These are phyloP conservation scores for Isotomurus palustris DNA, from an alignment of 2,888 invertebrate species.

Conservation along the genomic window DNA sequence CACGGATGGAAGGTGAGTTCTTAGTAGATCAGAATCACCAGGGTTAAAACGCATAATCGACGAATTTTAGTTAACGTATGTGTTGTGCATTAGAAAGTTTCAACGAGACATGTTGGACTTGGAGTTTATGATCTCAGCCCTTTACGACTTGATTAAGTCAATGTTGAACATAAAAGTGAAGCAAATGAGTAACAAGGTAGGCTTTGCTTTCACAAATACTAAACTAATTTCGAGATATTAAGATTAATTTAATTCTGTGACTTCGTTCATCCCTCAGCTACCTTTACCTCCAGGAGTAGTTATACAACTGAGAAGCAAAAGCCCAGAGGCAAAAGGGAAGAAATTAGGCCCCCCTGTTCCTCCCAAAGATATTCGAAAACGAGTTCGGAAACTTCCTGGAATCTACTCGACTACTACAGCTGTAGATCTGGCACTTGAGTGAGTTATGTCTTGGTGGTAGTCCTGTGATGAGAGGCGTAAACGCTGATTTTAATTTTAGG, in stretches of 20 bases:
- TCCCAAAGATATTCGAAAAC: background rate
- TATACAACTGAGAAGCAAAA: constrained; percentile 11
- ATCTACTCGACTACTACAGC: no score
- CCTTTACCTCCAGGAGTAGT: constrained; percentile 18
- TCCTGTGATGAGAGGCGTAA: no score
- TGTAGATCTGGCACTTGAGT: no score
- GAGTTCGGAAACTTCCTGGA: background rate
- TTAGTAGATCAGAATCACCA: background rate
- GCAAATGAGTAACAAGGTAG: constrained; percentile 19
- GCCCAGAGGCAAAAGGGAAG: constrained; percentile 7
- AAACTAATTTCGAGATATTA: no score
- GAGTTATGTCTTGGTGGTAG: no score
- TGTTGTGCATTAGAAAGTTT: constrained; percentile 17
- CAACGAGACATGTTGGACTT: constrained; percentile 29
- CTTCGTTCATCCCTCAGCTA: constrained; percentile 6
- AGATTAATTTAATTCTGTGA: background rate
- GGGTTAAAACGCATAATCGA: background rate
- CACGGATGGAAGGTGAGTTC: constrained; percentile 1
- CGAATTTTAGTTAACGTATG: background rate
- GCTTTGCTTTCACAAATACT: no score
- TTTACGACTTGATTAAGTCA: constrained; percentile 35
- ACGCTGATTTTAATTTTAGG: no score
- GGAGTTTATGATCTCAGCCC: constrained; percentile 33
- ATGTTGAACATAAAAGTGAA: constrained; percentile 31
- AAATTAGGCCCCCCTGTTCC: background rate